Evolutionary conservation across 2,888 invertebrate species (phyloP).

Genomic region (Antheraea yamamai): DNA sequence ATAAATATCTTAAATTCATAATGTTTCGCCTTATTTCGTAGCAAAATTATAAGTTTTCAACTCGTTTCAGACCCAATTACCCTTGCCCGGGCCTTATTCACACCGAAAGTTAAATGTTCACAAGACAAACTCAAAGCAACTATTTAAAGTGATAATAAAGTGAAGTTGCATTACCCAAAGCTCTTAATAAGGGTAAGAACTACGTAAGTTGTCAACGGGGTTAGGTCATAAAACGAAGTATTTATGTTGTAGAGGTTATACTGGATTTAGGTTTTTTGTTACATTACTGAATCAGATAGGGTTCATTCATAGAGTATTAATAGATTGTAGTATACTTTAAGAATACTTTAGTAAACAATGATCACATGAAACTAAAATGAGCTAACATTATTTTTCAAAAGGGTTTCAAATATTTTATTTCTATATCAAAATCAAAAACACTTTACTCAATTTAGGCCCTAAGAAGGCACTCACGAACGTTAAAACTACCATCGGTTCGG

Average conservation of each 20-base stretch:
- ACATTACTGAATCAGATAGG: not conserved
- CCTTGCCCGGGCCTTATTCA: slow-evolving; percentile 14
- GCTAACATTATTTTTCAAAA: not conserved
- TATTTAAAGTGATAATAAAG: slow-evolving; percentile 38
- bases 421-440: too few species aligned
- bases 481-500: too few species aligned
- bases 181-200: slow-evolving; percentile 37
- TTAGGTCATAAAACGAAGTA: slow-evolving; percentile 39
- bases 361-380: not conserved
- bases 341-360: not conserved
- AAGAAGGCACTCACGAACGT: too few species aligned
- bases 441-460: too few species aligned
- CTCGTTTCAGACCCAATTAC: slow-evolving; percentile 6
- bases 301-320: not conserved
- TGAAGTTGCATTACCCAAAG: slow-evolving; percentile 36
- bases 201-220: slow-evolving; percentile 37
- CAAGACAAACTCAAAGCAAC: slow-evolving; percentile 19
- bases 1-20: not conserved
- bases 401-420: not conserved
- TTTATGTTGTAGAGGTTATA: slow-evolving; percentile 26
- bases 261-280: not conserved
- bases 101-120: slow-evolving; percentile 18
- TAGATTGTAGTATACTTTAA: not conserved
- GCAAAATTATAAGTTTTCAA: not conserved
- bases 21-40: not conserved